Conservation (phyloP, 2,888 invertebrate genomes). For the Drosophila fungiperda region DNA sequence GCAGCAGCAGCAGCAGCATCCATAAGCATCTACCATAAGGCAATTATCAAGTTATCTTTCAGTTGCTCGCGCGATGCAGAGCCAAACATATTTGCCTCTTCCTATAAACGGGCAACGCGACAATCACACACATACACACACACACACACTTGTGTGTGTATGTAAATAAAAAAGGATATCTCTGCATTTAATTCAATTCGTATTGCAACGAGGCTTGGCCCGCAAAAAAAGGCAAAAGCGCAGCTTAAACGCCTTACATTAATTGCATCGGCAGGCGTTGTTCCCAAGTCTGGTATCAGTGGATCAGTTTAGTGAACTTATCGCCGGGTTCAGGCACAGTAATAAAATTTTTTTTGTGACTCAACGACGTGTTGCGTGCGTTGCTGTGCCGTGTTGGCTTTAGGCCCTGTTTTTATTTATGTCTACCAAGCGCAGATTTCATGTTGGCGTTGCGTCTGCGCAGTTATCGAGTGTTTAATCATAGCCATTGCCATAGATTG, state of each 20-base stretch:
- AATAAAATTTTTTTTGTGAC: slow-evolving; percentile 38
- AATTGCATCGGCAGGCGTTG: slow-evolving; percentile 51
- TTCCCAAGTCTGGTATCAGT: slow-evolving; percentile 18
- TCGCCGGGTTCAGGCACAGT: slow-evolving; percentile 31
- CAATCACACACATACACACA: slow-evolving; percentile 18
- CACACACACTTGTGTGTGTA: slow-evolving; percentile 4
- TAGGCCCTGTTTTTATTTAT: slow-evolving; percentile 23
- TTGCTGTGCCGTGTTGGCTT: slow-evolving; percentile 23
- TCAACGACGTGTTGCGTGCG: slow-evolving; percentile 23
- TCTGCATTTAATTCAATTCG: slow-evolving; percentile 21
- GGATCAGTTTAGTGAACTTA: slow-evolving; percentile 73
- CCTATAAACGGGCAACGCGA: slow-evolving; percentile 36
- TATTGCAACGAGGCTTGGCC: slow-evolving; percentile 57
- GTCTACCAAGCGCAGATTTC: slow-evolving; percentile 48
- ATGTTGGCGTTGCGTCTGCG: slow-evolving; percentile 71
- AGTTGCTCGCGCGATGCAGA: slow-evolving; percentile 70
- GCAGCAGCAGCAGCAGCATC: neutral
- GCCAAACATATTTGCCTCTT: slow-evolving; percentile 56
- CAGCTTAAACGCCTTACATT: slow-evolving; percentile 64
- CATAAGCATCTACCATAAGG: slow-evolving; percentile 31
- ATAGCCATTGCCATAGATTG: slow-evolving; percentile 19
- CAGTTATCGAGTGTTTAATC: slow-evolving; percentile 43
- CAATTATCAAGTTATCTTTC: slow-evolving; percentile 53
- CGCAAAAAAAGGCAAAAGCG: slow-evolving; percentile 26
- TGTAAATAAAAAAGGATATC: slow-evolving; percentile 51